These are phyloP conservation scores for Craterocephalus amniculus DNA, from an alignment of 2,797 vertebrate genomes.

Conservation along the genomic window DNA sequence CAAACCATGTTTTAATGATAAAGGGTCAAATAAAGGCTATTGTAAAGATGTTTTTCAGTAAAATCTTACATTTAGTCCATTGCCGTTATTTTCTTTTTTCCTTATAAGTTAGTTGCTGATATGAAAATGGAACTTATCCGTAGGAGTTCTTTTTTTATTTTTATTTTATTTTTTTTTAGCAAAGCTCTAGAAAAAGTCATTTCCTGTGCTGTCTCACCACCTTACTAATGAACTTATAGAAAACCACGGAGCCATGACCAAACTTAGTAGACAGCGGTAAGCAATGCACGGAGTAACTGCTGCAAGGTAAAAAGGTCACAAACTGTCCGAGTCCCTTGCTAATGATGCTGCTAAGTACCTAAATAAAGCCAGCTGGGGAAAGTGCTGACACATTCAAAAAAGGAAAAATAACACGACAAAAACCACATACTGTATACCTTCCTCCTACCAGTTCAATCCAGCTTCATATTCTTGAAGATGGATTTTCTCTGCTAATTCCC, in stretches of 20 bases:
- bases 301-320: conserved; percentile 64
- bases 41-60: no score
- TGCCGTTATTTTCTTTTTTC: not conserved
- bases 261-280: conserved; percentile 49
- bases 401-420: conserved; percentile 16
- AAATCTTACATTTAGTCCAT: no score
- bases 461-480: conserved; percentile 53
- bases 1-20: no score
- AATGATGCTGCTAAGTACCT: conserved; percentile 70
- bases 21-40: no score
- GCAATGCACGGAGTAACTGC: conserved; percentile 52
- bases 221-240: conserved; percentile 64
- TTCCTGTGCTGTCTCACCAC: conserved; percentile 50
- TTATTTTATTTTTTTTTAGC: not conserved
- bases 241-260: conserved; percentile 50
- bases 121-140: conserved; percentile 10
- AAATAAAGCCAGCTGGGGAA: conserved; percentile 53
- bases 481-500: conserved; percentile 45
- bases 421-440: conserved; percentile 18
- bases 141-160: not conserved
- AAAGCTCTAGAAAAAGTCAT: conserved; percentile 27
- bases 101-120: conserved; percentile 7
- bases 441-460: conserved; percentile 26
- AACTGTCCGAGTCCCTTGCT: conserved; percentile 54
- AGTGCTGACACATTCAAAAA: conserved; percentile 57